A percentile compares a stretch with the other conserved stretches of the same genome.
Conservation (phyloP, 2,113 vertebrate genomes). For the Chaenogobius annularis region DNA sequence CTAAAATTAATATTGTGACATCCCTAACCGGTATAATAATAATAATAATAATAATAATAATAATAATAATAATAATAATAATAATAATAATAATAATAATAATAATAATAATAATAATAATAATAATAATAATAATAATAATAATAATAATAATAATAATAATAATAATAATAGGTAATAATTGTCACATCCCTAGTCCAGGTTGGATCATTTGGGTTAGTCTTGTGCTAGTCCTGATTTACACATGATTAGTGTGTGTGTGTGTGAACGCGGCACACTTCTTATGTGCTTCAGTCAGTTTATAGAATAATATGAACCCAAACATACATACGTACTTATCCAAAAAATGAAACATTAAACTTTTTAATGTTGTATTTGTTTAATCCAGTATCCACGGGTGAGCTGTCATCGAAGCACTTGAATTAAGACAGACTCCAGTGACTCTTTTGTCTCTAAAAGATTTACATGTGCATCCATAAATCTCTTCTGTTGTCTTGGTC, state of each 20-base stretch:
- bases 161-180: too few relatives aligned
- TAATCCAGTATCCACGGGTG: background rate
- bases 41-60: too few relatives aligned
- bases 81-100: too few relatives aligned
- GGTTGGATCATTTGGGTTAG: too few relatives aligned
- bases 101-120: too few relatives aligned
- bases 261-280: background rate
- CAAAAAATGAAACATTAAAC: background rate
- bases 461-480: constrained; percentile 36
- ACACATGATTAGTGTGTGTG: too few relatives aligned
- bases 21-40: too few relatives aligned
- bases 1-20: too few relatives aligned
- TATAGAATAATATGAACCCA: background rate
- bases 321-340: background rate
- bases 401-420: background rate
- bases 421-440: constrained; percentile 17
- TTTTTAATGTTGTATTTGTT: constrained; percentile 1
- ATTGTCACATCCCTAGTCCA: background rate
- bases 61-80: too few relatives aligned
- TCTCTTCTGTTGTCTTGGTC: constrained; percentile 33
- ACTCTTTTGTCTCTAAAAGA: constrained; percentile 29
- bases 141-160: too few relatives aligned
- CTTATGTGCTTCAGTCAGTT: background rate
- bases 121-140: too few relatives aligned
- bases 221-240: background rate